Percentiles rank a stretch among this genome's conserved stretches.
phyloP scores from a whole-genome alignment of 2,888 invertebrate genomes.

The Thera britannica region DNA sequence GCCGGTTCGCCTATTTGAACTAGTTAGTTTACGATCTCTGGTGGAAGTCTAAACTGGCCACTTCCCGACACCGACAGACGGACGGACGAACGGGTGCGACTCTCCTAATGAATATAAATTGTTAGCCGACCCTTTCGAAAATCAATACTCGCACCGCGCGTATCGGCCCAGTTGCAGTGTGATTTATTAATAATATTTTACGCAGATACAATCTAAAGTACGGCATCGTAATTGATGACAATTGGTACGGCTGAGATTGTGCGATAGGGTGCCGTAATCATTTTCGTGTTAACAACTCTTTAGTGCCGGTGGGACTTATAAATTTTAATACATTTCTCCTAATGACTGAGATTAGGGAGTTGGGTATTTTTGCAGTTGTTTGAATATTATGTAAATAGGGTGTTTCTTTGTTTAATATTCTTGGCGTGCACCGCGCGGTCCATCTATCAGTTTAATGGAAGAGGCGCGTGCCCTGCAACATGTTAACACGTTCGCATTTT shows the following conservation, averaged over 20 bases:
- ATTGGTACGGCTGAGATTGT: conserved; percentile 62
- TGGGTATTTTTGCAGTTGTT: conserved; percentile 65
- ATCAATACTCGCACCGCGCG: conserved; percentile 69
- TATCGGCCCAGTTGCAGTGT: conserved; percentile 73
- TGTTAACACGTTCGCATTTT: conserved; percentile 1
- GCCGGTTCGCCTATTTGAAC: conserved; percentile 8
- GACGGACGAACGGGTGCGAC: conserved; percentile 32
- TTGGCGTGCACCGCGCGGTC: conserved; percentile 48
- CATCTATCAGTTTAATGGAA: conserved; percentile 49
- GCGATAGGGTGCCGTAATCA: conserved; percentile 58
- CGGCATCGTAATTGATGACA: conserved; percentile 78
- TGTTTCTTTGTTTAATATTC: conserved; percentile 57
- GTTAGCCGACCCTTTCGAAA: conserved; percentile 76
- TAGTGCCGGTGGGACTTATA: conserved; percentile 61
- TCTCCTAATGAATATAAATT: conserved; percentile 79
- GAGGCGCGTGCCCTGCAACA: conserved; percentile 19
- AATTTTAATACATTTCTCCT: conserved; percentile 73
- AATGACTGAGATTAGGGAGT: conserved; percentile 60
- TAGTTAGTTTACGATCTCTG: conserved; percentile 11
- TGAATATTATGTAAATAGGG: conserved; percentile 72
- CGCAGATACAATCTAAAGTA: conserved; percentile 80
- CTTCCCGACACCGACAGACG: conserved; percentile 34
- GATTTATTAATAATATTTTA: conserved; percentile 83
- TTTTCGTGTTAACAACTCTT: conserved; percentile 82
- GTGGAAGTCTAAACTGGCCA: conserved; percentile 38